Percentiles rank a stretch among this genome's conserved stretches.
Conservation (phyloP, 2,888 invertebrate species). For the Sesia apiformis region DNA sequence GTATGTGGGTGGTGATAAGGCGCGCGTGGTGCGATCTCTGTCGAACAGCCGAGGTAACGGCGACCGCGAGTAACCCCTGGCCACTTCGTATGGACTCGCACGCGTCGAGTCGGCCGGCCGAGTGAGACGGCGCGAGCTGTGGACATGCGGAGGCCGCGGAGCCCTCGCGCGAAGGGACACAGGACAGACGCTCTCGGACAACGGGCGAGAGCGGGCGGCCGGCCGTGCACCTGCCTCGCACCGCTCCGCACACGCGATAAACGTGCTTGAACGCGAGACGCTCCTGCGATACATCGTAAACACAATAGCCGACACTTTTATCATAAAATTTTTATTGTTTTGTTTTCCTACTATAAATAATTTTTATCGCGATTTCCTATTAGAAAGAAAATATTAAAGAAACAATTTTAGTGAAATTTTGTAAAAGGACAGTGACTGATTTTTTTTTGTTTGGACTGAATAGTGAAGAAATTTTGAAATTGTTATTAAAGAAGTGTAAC, state of each 20-base stretch:
- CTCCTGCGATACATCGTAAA: slow-evolving; percentile 43
- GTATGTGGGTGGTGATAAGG: slow-evolving; percentile 25
- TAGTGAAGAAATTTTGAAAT: slow-evolving; percentile 49
- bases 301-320: slow-evolving; percentile 28
- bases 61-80: slow-evolving; percentile 76
- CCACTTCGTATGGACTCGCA: slow-evolving; percentile 70
- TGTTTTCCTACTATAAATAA: slow-evolving; percentile 1
- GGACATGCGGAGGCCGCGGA: slow-evolving; percentile 66
- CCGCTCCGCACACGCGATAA: slow-evolving; percentile 50
- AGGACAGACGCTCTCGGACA: slow-evolving; percentile 76
- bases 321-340: slow-evolving; percentile 10
- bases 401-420: slow-evolving; percentile 10
- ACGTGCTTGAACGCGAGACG: slow-evolving; percentile 54
- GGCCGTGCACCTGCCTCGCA: slow-evolving; percentile 65
- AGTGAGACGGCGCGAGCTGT: slow-evolving; percentile 62
- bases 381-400: background rate
- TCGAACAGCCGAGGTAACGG: slow-evolving; percentile 60
- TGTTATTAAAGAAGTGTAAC: slow-evolving; percentile 33
- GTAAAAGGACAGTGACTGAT: slow-evolving; percentile 35
- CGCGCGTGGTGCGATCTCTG: slow-evolving; percentile 46
- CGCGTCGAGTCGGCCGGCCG: slow-evolving; percentile 70
- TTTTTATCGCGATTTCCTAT: slow-evolving; percentile 12
- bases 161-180: slow-evolving; percentile 73
- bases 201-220: slow-evolving; percentile 74
- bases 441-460: slow-evolving; percentile 34